Base-by-base conservation (phyloP, 2,797 vertebrate genomes). In the Poeciliopsis turneri region DNA sequence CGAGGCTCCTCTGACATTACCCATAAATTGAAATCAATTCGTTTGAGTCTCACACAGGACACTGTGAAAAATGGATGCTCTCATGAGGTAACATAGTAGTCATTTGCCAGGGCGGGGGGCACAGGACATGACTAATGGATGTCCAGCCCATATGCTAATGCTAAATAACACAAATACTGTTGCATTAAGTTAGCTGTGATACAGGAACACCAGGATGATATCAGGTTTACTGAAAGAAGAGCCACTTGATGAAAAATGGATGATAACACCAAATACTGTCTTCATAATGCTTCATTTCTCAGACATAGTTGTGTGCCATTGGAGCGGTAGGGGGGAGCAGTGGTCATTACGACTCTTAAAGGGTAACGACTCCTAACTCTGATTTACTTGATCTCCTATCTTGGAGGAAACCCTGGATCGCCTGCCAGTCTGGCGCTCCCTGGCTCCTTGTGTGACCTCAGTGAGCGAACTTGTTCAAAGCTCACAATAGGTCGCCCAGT, bases 301-400 rank as follows among this genome's bases (percentile, higher is more conserved):
- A 91, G 90, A 90, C 93, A 87, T 82, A 79, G 86, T 73, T 72
- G 85, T 82, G 88, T 88, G 88, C 80, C 84, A 70, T 53, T 10
- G 51, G 20, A 20, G 20, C 79, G 82, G 82, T 82, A 84, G 79
- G 78, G 79, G 81, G 77, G 76, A 87, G 89, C 89, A 83, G 80
- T 88, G 89, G 90, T 94, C 94, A 94, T 94, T 93, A 93, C 86
- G 90, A 91, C 87, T 93, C 93, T 91, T 93, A 93, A 94, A 94
- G 92, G 92, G 88, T 93, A 93, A 93, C 84, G 64, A 90, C 91
- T 94, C 89, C 92, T 94, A 94, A 95, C 92, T 94, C 90, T 94
- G 94, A 96, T 95, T 95, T 95, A 96, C 94, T 94, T 94, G 94
- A 95, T 96, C 94, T 95, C 92, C 91, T 94, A 96, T 96, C 95